Evolutionary conservation across 2,888 invertebrate genomes (phyloP).

Genomic region (Panopea generosa): DNA sequence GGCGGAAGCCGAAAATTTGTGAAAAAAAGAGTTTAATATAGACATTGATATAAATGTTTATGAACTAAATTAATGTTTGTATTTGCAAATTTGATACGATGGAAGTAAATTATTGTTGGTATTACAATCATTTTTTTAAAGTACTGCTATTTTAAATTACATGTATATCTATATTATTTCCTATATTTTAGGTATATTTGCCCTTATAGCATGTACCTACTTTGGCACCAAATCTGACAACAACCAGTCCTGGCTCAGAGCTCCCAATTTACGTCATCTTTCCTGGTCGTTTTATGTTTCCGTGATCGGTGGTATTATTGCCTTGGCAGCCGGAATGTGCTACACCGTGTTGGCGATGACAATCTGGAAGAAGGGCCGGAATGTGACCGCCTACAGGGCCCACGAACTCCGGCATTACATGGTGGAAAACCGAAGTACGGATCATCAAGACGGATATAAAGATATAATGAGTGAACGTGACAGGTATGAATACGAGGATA

Average conservation of each 20-base stretch:
- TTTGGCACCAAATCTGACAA: constrained; percentile 53
- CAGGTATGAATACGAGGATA: no score
- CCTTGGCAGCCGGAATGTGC: constrained; percentile 33
- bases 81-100: no score
- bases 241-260: constrained; percentile 53
- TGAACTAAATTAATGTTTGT: no score
- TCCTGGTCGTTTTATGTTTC: constrained; percentile 58
- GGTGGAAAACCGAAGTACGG: constrained; percentile 7
- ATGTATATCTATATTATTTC: no score
- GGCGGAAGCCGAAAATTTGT: no score
- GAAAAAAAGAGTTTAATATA: no score
- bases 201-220: constrained; percentile 17
- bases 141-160: no score
- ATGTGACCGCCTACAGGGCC: constrained; percentile 47
- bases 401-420: constrained; percentile 50
- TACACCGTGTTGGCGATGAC: constrained; percentile 47
- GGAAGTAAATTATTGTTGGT: no score
- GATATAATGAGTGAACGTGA: constrained; percentile 1
- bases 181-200: constrained; percentile 33
- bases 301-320: constrained; percentile 34
- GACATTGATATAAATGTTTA: no score
- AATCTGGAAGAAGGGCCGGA: constrained; percentile 26
- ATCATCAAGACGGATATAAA: neutral
- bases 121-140: no score
- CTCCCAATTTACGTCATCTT: constrained; percentile 42